Evolutionary conservation across 2,113 vertebrate species (phyloP), one percentile per base, ranked within the genome.

Genomic region (Neolamprologus brichardi): DNA sequence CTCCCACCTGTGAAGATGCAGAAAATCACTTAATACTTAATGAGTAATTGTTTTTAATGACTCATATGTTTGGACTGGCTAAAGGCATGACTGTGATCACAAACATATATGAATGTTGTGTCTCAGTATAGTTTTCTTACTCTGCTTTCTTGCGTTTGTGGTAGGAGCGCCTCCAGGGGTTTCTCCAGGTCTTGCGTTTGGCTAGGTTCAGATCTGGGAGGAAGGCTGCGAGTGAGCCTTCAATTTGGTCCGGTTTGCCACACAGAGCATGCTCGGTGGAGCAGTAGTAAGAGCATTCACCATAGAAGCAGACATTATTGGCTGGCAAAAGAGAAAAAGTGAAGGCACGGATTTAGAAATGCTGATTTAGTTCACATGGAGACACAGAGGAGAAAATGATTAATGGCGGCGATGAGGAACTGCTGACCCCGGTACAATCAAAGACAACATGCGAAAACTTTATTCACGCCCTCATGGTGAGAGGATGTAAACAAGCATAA

Each of bases 131-230:
- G 52, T 58, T 53, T 49, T 91, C 98, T 97, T 93, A 99, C 98
- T 99, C 98, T 5, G 98, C 98, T 96, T 99, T 99, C 96, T 98
- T 99, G 95, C 98, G 98, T 79, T 99, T 99, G 95, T 99, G 98
- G 95, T 99, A 99, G 18, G 98, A 99, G 14, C 98, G 97, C 75
- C 98, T 96, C 98, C 98, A 99, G 2, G 98, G 98, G 96, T 99
- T 99, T 77, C 98, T 97, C 98, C 98, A 99, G 2, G 98, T 99
- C 94, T 98, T 99, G 92, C 98, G 97, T 82, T 99, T 99, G 56
- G 98, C 98, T 87, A 99, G 91, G 0, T 97, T 97, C 91, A 99
- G 91, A 87, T 99, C 98, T 0, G 98, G 98, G 39, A 99, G 97
- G 93, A 99, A 99, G 77, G 98, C 98, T 0, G 98, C 98, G 28